Evolutionary conservation across 2,113 vertebrate species (phyloP), one percentile per base, ranked within the genome.

Genomic region (Malaclemys terrapin): DNA sequence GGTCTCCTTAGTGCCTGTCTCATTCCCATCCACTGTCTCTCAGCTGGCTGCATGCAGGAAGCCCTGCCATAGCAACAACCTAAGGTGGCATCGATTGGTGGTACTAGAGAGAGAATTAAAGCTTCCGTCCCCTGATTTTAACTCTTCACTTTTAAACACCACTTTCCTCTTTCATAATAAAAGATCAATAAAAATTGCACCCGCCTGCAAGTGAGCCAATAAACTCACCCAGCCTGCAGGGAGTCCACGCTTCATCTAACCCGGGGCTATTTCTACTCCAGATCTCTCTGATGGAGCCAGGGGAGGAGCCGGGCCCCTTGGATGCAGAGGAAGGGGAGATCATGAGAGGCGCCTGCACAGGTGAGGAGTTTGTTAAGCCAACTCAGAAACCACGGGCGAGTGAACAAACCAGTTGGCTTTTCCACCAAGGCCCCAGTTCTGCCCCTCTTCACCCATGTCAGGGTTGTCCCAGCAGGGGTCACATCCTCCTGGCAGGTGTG

Each of bases 371-470:
- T 42, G 16, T 27, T 20, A 31, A 80, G 56, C 10, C 4, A 38
- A 59, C 22, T 22, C 49, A 65, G 80, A 25, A 29, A 11, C 24
- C 38, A 42, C 5, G 3, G 45, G 24, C 16, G n/a, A 72, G 54
- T 78, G 89, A 20, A 84, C 56, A 65, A 2, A 50, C 31, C 19
- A 57, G n/a, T 54, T 57, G 24, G 45, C 47, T 29, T 4, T 13
- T 6, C 17, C 29, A 29, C n/a, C 22, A 2, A 27, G n/a, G 50
- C 54, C 31, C 45, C 38, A 16, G 6, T 24, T 3, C 31, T 59
- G 4, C 6, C 25, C 54, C n/a, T 12, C n/a, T 2, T 19, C 5
- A 24, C 52, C 19, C 16, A 1, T 1, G 12, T 49, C n/a, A 50
- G 78, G 11, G 82, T 56, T 35, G 49, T 29, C 1, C 25, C 38